Evolutionary conservation across 2,888 invertebrate genomes (phyloP), one percentile per base, ranked within the genome.

Genomic region (Pachymerium ferrugineum): DNA sequence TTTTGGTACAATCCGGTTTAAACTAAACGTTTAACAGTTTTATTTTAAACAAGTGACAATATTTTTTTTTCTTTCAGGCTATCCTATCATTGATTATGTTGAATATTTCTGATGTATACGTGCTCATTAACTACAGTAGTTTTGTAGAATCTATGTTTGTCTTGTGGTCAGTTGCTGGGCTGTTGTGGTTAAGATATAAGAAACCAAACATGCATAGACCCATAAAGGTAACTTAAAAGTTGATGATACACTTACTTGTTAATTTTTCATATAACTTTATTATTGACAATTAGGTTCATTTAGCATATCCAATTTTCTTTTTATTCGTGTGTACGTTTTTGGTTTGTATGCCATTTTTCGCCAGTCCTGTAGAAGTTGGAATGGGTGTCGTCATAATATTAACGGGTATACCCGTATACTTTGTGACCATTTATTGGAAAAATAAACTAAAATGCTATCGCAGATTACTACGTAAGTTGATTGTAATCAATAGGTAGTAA

Each of bases 331-430:
- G 92, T 80, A 82, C 88, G n/a, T 89, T 93, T 78, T 85, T 94
- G 62, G 86, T 94, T 5, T 84, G 93, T 73, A 88, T 93, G 78
- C 93, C 93, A 2, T 87, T 90, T 74, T 87, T 90, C 78, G 91
- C 90, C 79, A 89, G 90, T 77, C 94, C 94, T 0, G 84, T 86
- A 47, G 92, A 93, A 80, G 91, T 94, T 33, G 87, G 89, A 5
- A 89, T 90, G 81, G 94, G 93, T 16, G 84, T 89, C 1, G 79
- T 89, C 30, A 93, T 94, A 79, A 92, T 94, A 0, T 81, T 89
- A n/a, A 87, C 90, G 29, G 94, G 94, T 0, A 86, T 94, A 75
- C 94, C 94, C 0, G 89, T 90, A 22, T 94, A 93, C 83, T 89
- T 87, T 79, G 79, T 88, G 0, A 89, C 93, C 42, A 88, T 94